Percentiles rank a stretch among this genome's conserved stretches.
These are phyloP conservation scores for Semicossyphus pulcher DNA, from an alignment of 2,113 vertebrate genomes.

Conservation along the genomic window DNA sequence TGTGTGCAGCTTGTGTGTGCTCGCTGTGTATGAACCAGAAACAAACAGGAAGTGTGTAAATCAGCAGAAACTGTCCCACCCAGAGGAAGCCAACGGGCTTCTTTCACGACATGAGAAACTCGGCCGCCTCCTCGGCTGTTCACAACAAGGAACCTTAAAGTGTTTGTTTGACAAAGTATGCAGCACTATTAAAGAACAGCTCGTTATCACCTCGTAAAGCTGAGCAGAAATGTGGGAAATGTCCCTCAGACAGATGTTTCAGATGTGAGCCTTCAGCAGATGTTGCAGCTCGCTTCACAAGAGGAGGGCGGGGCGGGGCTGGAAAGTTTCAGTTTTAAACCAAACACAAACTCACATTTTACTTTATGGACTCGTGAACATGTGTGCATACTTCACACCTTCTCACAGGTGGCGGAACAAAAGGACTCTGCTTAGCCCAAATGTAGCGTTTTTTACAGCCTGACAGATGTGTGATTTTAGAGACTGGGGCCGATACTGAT, in stretches of 20 bases:
- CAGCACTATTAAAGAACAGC: background rate
- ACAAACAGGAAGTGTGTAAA: background rate
- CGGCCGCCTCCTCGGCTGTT: background rate
- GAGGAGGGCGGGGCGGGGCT: background rate
- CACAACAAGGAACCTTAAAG: accelerated
- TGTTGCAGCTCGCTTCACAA: background rate
- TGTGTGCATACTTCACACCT: too few relatives aligned
- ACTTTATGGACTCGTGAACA: too few relatives aligned
- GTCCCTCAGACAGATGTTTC: background rate
- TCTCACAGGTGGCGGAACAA: too few relatives aligned
- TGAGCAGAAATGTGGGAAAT: background rate
- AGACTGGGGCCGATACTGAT: too few relatives aligned
- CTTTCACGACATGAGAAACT: background rate
- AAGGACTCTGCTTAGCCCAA: too few relatives aligned
- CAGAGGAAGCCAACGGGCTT: background rate
- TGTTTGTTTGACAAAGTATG: background rate
- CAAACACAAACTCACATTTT: too few relatives aligned
- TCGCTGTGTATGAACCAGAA: background rate
- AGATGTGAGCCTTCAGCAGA: background rate
- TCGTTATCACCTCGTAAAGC: constrained; percentile 20
- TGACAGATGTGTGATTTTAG: too few relatives aligned
- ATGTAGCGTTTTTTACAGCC: too few relatives aligned
- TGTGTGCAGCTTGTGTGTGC: background rate
- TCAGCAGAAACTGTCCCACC: background rate
- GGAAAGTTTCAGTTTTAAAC: background rate